Evolutionary conservation across 2,888 invertebrate species (phyloP).

Genomic region (Dascillus cervinus): DNA sequence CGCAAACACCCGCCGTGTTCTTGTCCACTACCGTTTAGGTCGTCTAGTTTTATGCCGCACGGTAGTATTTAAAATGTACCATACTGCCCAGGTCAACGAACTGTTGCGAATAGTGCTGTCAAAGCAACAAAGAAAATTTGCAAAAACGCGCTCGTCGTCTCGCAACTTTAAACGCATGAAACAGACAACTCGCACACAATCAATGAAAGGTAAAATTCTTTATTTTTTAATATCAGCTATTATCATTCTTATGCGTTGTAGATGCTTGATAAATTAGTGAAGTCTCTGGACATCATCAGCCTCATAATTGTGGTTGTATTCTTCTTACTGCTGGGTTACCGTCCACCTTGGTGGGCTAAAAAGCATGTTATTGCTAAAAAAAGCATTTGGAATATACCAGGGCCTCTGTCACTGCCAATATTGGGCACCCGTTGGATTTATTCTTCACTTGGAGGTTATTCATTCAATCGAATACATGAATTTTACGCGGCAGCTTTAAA

Average conservation of each 20-base stretch:
- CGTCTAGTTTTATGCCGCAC: no score
- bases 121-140: no score
- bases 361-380: slow-evolving; percentile 8
- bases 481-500: slow-evolving; percentile 68
- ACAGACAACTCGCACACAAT: no score
- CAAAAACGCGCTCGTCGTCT: no score
- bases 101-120: no score
- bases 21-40: no score
- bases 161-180: no score
- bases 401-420: slow-evolving; percentile 64
- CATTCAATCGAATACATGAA: slow-evolving; percentile 67
- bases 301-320: slow-evolving; percentile 24
- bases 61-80: no score
- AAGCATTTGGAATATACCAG: slow-evolving; percentile 53
- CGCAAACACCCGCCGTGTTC: no score
- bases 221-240: slow-evolving; percentile 22
- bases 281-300: slow-evolving; percentile 17
- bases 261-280: slow-evolving; percentile 8
- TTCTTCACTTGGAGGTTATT: slow-evolving; percentile 55
- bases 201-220: no score
- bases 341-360: slow-evolving; percentile 31
- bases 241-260: slow-evolving; percentile 16
- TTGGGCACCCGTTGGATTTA: slow-evolving; percentile 78
- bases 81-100: no score
- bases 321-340: slow-evolving; percentile 29